Percentiles rank a stretch among this genome's conserved stretches.
Conservation (phyloP, 2,113 vertebrate genomes). For the Hyperoodon ampullatus region DNA sequence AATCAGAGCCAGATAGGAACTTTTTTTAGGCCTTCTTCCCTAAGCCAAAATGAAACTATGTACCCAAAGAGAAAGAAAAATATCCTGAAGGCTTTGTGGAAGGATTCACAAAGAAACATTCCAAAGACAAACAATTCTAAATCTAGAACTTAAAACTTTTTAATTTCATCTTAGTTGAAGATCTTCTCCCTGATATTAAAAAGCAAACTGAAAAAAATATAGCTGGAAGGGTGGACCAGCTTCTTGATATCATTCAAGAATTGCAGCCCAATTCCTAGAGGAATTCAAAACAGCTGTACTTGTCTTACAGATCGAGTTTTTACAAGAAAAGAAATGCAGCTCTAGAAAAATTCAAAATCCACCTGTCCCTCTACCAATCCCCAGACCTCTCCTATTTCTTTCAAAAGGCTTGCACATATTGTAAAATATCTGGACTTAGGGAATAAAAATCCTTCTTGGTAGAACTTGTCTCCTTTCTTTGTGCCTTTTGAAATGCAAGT, state of each 20-base stretch:
- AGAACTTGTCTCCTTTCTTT: background rate
- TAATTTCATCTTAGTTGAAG: background rate
- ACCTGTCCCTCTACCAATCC: background rate
- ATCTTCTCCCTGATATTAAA: background rate
- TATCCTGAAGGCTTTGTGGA: background rate
- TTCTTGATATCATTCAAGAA: background rate
- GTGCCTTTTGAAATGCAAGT: background rate
- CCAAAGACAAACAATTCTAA: background rate
- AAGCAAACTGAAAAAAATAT: background rate
- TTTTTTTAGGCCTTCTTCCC: background rate
- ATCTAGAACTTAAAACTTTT: background rate
- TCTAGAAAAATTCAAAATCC: background rate
- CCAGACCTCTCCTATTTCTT: background rate
- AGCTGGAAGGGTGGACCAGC: background rate
- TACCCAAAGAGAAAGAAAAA: background rate
- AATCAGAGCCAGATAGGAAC: background rate
- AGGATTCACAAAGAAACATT: background rate
- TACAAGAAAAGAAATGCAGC: background rate
- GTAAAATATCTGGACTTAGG: background rate
- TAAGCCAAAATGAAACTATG: background rate
- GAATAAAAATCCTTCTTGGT: background rate
- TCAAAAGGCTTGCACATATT: background rate
- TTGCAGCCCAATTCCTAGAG: background rate
- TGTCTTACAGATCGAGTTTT: background rate
- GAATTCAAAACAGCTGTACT: background rate